Base-by-base conservation (phyloP, 1,140 invertebrate genomes). In the Apis laboriosa region DNA sequence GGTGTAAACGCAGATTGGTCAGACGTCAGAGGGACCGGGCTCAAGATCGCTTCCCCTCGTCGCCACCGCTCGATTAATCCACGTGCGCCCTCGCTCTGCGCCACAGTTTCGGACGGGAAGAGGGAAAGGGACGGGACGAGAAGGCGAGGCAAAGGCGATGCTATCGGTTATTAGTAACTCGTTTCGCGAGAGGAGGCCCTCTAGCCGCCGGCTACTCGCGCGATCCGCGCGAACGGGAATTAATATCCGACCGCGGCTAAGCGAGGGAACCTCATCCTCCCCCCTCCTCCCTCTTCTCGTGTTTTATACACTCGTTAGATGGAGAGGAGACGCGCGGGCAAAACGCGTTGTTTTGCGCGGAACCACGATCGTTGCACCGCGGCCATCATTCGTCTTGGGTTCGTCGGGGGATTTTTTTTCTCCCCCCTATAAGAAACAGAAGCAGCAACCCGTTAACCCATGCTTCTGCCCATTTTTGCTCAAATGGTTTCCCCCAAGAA, bases 181-280 rank as follows among this genome's bases (percentile, higher is more conserved):
- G 77, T 79, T 79, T 71, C 77, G 66, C 67, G 51, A 49, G 28
- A 72, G 21, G 21, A 43, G 34, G 8, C 43, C 5, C 43, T 68
- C 55, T 74, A 49, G 51, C 70, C 58, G 49, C 12, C 34, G 53
- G 71, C 24, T 19, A 15, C 71, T 74, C 61, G 71, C 60, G 77
- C 77, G 77, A 70, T 60, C 55, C 66, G 66, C 80, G 80, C 63
- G 80, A 81, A 81, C 73, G 63, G 80, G 80, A 81, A 81, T 81
- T 81, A 81, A 81, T 81, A 76, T 76, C 73, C 63, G 53, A 56
- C 53, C 63, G 49, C 34, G 17, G 43, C 56, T 61, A 79, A 49
- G 63, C 55, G 55, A 58, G 71, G 34, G 68, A 68, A 67, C n/a
- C n/a, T 71, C 28, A 17, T 28, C 12, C 61, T 28, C 9, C 43